phyloP scores from a whole-genome alignment of 2,797 vertebrate species.

The Coendou prehensilis region DNA sequence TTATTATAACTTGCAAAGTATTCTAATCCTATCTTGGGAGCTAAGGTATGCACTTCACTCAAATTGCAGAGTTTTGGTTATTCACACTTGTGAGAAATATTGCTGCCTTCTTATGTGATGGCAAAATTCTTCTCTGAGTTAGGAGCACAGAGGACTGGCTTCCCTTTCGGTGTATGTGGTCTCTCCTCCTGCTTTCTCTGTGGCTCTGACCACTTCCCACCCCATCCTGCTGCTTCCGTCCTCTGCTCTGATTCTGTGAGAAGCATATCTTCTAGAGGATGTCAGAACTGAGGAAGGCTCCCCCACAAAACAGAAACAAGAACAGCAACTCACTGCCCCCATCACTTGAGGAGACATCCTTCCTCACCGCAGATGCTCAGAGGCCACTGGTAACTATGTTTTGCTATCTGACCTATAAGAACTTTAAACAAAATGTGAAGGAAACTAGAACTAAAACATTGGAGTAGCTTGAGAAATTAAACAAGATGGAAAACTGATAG shows the following conservation, averaged over 20 bases:
- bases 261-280: background rate
- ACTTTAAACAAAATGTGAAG: background rate
- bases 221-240: background rate
- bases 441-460: background rate
- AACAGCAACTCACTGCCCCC: background rate
- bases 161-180: background rate
- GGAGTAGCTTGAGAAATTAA: background rate
- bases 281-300: background rate
- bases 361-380: background rate
- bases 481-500: background rate
- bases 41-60: background rate
- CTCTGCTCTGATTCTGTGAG: background rate
- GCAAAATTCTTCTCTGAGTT: background rate
- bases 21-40: background rate
- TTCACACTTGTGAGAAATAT: background rate
- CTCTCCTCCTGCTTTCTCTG: background rate
- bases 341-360: background rate
- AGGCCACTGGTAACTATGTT: background rate
- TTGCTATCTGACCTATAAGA: background rate
- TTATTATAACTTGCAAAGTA: slow-evolving; percentile 2
- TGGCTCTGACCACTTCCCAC: background rate
- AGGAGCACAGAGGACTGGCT: background rate
- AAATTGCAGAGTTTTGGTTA: background rate
- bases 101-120: background rate
- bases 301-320: background rate